Base-by-base conservation (phyloP, 1,140 invertebrate genomes). In the Hestina assimilis region DNA sequence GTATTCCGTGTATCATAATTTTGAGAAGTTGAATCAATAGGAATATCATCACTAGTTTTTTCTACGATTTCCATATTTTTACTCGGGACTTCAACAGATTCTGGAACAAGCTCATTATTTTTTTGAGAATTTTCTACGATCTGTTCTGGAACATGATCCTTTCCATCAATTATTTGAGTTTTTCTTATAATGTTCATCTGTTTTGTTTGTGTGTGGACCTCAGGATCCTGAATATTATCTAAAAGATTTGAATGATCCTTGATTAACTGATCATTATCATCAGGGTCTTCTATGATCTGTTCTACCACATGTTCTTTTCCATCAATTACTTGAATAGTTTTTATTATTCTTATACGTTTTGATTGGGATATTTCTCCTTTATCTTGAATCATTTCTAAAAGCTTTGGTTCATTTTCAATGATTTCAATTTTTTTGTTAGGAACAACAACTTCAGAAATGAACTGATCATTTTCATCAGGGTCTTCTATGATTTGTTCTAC, bases 81-180 rank as follows among this genome's bases (percentile, higher is more conserved):
- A 38, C 15, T 38, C 9, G 33, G 33, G n/a, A 9, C 6, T 0
- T 38, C n/a, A 3, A 3, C 3, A 19, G 33, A 19, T 38, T 38
- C 15, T 3, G 33, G n/a, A n/a, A n/a, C n/a, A n/a, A n/a, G n/a
- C n/a, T n/a, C n/a, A n/a, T n/a, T n/a, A n/a, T n/a, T n/a, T n/a
- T n/a, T n/a, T n/a, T n/a, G n/a, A n/a, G 93, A 91, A 75, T 94
- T 91, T 79, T 94, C 91, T 59, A 93, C 82, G 0, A 94, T 55
- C 92, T 96, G 94, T 83, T 96, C 95, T 9, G 92, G 93, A 0
- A 95, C 91, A 66, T 93, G 92, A 79, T 96, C 94, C 87, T 95
- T 94, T 0, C 95, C 95, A 81, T 96, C 93, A 47, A 96, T 92
- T 6, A 96, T 93, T 0, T 93, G 92, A 6, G 95, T 91, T 66